Percentiles rank a stretch among this genome's conserved stretches.
Evolutionary conservation across 2,113 vertebrate genomes (phyloP).

Genomic region (Mola mola): DNA sequence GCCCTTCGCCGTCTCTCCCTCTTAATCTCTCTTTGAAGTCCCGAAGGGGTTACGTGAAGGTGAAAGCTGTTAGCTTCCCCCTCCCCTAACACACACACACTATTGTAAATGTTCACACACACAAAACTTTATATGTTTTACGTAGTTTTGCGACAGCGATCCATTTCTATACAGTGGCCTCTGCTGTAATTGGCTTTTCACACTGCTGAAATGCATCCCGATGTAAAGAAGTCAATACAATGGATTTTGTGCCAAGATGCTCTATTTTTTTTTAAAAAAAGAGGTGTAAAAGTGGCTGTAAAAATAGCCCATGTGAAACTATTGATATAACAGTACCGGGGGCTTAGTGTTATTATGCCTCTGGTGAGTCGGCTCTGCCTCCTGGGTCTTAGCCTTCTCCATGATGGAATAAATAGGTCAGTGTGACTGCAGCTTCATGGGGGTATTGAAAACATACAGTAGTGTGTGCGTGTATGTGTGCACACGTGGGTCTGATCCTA

Average conservation of each 20-base stretch:
- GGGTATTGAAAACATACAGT: slow-evolving; percentile 42
- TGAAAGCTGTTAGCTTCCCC: slow-evolving; percentile 55
- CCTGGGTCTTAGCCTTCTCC: slow-evolving; percentile 47
- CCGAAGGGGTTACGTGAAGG: slow-evolving; percentile 60
- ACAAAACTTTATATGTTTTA: no score
- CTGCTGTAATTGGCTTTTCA: slow-evolving; percentile 32
- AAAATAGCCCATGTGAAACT: slow-evolving; percentile 56
- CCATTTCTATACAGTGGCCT: slow-evolving; percentile 18
- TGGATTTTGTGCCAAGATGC: slow-evolving; percentile 48
- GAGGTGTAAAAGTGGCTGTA: slow-evolving; percentile 40
- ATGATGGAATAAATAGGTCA: slow-evolving; percentile 68
- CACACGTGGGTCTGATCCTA: slow-evolving; percentile 74
- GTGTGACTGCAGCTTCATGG: slow-evolving; percentile 52
- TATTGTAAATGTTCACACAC: slow-evolving; percentile 15
- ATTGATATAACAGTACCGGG: slow-evolving; percentile 45
- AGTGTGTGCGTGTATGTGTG: slow-evolving; percentile 7
- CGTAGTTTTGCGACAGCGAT: slow-evolving; percentile 33
- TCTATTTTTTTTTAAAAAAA: slow-evolving; percentile 38
- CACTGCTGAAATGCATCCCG: slow-evolving; percentile 45
- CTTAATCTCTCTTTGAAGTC: slow-evolving; percentile 79
- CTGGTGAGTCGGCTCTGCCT: slow-evolving; percentile 47
- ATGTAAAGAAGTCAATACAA: slow-evolving; percentile 59
- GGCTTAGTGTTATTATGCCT: slow-evolving; percentile 40
- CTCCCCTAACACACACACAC: slow-evolving; percentile 29
- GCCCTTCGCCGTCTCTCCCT: slow-evolving; percentile 44